Evolutionary conservation across 1,140 invertebrate genomes (phyloP).

Genomic region (Drosophila burlai): DNA sequence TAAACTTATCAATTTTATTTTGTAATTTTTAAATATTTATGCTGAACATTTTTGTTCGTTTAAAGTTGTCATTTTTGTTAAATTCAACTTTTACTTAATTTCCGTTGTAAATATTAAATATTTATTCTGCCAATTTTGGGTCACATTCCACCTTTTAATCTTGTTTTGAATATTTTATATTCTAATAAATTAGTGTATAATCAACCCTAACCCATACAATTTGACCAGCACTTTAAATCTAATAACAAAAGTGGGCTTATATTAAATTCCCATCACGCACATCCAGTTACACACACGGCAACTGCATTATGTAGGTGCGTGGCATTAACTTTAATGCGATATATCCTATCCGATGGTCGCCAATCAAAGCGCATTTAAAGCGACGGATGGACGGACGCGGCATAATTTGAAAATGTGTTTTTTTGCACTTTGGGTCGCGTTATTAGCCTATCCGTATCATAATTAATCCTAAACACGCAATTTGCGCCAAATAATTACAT

Average conservation of each 20-base stretch:
- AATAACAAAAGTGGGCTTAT: constrained; percentile 4
- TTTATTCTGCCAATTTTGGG: neutral
- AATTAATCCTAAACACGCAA: constrained; percentile 84
- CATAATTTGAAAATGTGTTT: constrained; percentile 75
- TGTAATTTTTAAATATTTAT: too few relatives aligned
- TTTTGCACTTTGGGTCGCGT: constrained; percentile 71
- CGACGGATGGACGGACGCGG: constrained; percentile 15
- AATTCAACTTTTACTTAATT: too few relatives aligned
- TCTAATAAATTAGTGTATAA: neutral
- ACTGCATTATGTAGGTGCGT: constrained; percentile 41
- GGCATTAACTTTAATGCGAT: constrained; percentile 63
- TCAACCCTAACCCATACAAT: neutral
- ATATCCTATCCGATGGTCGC: constrained; percentile 52
- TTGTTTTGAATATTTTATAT: neutral
- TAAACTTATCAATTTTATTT: too few relatives aligned
- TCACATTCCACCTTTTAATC: neutral
- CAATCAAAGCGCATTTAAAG: constrained; percentile 62
- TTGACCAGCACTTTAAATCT: constrained; percentile 26
- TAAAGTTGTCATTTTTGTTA: too few relatives aligned
- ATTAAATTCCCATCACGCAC: constrained; percentile 64
- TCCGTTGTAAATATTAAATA: neutral
- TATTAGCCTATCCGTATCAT: constrained; percentile 79
- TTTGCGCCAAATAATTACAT: constrained; percentile 83
- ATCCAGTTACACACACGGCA: constrained; percentile 20
- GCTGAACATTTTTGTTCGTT: too few relatives aligned